Evolutionary conservation across 2,113 vertebrate genomes (phyloP).

Genomic region (Chelonoidis abingdonii): DNA sequence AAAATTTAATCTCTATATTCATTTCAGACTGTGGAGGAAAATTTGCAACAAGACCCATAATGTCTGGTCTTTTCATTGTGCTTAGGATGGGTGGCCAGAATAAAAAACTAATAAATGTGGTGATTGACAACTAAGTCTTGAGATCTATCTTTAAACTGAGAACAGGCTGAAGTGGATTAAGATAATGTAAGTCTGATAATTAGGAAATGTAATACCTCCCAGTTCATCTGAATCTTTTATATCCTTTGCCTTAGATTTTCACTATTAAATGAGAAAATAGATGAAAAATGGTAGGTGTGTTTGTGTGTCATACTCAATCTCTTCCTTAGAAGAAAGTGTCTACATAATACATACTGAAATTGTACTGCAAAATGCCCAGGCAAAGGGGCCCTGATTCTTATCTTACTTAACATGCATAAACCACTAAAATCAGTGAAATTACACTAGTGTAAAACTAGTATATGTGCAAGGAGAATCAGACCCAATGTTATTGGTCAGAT

Average conservation of each 20-base stretch:
- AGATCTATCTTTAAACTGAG: neutral
- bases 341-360: neutral
- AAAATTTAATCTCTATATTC: slow-evolving; percentile 30
- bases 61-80: slow-evolving; percentile 52
- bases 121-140: slow-evolving; percentile 34
- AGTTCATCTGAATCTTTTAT: slow-evolving; percentile 47
- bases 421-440: neutral
- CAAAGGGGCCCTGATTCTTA: neutral
- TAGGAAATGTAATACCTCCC: slow-evolving; percentile 36
- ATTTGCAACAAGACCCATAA: neutral
- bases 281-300: slow-evolving; percentile 22
- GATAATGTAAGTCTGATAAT: slow-evolving; percentile 7
- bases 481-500: neutral
- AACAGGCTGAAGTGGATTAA: slow-evolving; percentile 31
- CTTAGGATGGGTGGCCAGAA: slow-evolving; percentile 5
- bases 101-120: neutral
- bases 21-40: neutral
- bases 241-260: slow-evolving; percentile 48
- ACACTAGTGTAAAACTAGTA: neutral
- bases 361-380: neutral
- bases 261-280: slow-evolving; percentile 27
- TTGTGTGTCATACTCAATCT: neutral
- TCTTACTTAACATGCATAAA: neutral
- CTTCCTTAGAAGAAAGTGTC: neutral
- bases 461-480: neutral